These are phyloP conservation scores for Acheta domesticus DNA, from an alignment of 2,888 invertebrate species.

Conservation along the genomic window DNA sequence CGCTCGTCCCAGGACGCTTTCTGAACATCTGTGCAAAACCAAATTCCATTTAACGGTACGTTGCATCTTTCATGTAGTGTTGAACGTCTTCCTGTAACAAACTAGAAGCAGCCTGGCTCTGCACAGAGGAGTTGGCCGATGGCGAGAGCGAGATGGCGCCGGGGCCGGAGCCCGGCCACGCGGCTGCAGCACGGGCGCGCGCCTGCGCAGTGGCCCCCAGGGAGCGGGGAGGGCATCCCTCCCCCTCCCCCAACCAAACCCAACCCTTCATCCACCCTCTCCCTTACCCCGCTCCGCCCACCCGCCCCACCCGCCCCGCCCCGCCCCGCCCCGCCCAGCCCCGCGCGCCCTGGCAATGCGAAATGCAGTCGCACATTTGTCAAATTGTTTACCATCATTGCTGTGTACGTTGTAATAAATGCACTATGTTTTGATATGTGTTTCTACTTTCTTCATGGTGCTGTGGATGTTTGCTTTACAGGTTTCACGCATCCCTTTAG, in stretches of 20 bases:
- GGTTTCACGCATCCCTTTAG: no score
- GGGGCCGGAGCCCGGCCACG: neutral
- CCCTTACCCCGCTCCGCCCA: neutral
- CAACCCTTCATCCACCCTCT: no score
- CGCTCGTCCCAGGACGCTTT: neutral
- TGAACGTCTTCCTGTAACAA: neutral
- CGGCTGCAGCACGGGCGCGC: neutral
- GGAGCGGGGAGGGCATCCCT: neutral
- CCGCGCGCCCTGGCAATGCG: neutral
- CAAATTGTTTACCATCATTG: constrained; percentile 34
- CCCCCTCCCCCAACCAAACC: neutral
- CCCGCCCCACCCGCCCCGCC: neutral
- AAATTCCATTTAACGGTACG: neutral
- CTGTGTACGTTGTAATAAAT: constrained; percentile 36
- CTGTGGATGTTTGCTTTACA: no score
- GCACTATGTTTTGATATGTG: constrained; percentile 30
- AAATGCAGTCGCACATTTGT: constrained; percentile 27
- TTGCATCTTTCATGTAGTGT: neutral
- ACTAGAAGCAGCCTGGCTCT: neutral
- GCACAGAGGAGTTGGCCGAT: neutral
- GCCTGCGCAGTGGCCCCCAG: neutral
- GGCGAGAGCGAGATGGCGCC: neutral
- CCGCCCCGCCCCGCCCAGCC: neutral
- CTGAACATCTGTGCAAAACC: neutral
- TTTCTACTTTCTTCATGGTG: no score